A percentile compares a stretch with the other conserved stretches of the same genome.
phyloP scores from a whole-genome alignment of 2,888 invertebrate species.

The Drosophila putrida region DNA sequence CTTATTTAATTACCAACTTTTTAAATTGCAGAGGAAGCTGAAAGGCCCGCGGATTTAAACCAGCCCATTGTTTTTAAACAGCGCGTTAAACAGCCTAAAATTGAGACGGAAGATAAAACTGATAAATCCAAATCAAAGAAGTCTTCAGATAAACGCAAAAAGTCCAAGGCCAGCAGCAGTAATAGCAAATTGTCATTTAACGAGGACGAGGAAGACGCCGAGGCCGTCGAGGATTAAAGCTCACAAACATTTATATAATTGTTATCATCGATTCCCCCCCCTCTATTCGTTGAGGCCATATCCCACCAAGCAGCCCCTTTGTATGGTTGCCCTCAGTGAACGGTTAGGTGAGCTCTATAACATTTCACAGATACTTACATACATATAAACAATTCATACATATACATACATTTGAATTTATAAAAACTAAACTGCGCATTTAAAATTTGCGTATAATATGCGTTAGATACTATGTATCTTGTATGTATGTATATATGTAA shows the following conservation, averaged over 20 bases:
- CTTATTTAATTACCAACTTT: slow-evolving; percentile 20
- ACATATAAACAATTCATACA: slow-evolving; percentile 7
- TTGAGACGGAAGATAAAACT: slow-evolving; percentile 30
- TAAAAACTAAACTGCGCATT: slow-evolving; percentile 54
- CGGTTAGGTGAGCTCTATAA: slow-evolving; percentile 51
- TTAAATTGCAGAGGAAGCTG: slow-evolving; percentile 86
- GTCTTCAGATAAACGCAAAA: slow-evolving; percentile 56
- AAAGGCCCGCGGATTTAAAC: slow-evolving; percentile 88
- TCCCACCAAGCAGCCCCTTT: slow-evolving; percentile 29
- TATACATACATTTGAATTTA: slow-evolving; percentile 6
- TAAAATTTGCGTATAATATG: slow-evolving; percentile 46
- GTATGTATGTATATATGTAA: background rate
- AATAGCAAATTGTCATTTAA: slow-evolving; percentile 86
- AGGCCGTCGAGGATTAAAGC: slow-evolving; percentile 57
- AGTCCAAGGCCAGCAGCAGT: slow-evolving; percentile 66
- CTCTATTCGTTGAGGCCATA: slow-evolving; percentile 13
- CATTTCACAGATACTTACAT: slow-evolving; percentile 23
- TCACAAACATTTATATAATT: slow-evolving; percentile 7
- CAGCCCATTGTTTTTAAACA: slow-evolving; percentile 87
- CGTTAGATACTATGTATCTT: background rate
- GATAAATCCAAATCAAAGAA: slow-evolving; percentile 33
- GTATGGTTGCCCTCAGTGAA: slow-evolving; percentile 46
- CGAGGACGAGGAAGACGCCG: slow-evolving; percentile 85
- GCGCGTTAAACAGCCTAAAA: slow-evolving; percentile 60
- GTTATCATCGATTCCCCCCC: slow-evolving; percentile 8